Evolutionary conservation across 1,140 invertebrate species (phyloP).

Genomic region (Polypedilum pembai): DNA sequence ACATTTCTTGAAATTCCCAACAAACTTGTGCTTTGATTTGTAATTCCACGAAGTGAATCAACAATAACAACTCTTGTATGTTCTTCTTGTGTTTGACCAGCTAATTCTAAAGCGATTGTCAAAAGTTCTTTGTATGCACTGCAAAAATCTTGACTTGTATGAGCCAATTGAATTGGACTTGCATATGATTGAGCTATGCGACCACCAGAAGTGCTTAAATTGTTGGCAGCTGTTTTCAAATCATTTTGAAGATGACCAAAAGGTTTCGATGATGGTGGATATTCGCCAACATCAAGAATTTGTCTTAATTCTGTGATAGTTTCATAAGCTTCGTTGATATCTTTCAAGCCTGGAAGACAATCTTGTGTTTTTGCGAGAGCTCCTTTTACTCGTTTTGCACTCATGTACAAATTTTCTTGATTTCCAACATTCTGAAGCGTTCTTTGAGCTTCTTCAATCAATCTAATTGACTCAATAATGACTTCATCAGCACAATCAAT

Average conservation of each 20-base stretch:
- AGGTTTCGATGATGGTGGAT: constrained; percentile 61
- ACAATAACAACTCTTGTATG: constrained; percentile 72
- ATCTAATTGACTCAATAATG: constrained; percentile 60
- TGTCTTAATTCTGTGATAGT: constrained; percentile 70
- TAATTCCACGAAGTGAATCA: constrained; percentile 76
- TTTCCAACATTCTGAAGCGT: constrained; percentile 55
- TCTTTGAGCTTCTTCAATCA: constrained; percentile 71
- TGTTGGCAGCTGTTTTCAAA: constrained; percentile 70
- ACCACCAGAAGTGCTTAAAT: constrained; percentile 75
- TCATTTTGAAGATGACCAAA: constrained; percentile 81
- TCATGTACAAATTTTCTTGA: constrained; percentile 52
- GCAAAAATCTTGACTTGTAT: constrained; percentile 67
- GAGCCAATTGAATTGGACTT: constrained; percentile 60
- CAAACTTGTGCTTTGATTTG: constrained; percentile 79
- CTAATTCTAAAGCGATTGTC: constrained; percentile 71
- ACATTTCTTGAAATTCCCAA: constrained; percentile 81
- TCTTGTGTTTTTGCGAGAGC: constrained; percentile 53
- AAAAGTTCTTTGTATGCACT: constrained; percentile 70
- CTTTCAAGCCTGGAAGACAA: constrained; percentile 79
- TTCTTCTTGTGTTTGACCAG: constrained; percentile 64
- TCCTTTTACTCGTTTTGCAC: constrained; percentile 49
- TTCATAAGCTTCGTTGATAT: constrained; percentile 78
- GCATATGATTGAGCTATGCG: constrained; percentile 62
- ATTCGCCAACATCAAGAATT: constrained; percentile 61
- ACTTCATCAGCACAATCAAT: constrained; percentile 73